phyloP scores from a whole-genome alignment of 2,797 vertebrate species.

The Aratinga solstitialis region DNA sequence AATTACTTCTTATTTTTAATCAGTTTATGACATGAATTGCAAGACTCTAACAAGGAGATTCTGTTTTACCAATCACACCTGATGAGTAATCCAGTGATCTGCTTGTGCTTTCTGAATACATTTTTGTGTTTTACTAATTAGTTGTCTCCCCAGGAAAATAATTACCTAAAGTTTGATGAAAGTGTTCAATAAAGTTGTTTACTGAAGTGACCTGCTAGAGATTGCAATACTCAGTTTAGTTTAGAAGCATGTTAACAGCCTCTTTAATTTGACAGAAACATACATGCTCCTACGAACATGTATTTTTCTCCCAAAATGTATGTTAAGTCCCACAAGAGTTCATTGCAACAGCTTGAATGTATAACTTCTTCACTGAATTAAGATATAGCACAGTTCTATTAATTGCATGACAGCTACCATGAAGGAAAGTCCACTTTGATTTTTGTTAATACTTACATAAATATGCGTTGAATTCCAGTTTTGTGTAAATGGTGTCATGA shows the following conservation, averaged over 20 bases:
- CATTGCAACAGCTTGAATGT: background rate
- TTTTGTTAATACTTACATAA: background rate
- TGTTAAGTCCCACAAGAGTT: background rate
- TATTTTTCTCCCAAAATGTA: background rate
- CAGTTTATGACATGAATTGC: constrained; percentile 45
- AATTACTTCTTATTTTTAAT: constrained; percentile 65
- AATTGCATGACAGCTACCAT: no score
- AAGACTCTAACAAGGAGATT: constrained; percentile 48
- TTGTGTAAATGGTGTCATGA: background rate
- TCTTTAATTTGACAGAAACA: constrained; percentile 2
- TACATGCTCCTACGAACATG: background rate
- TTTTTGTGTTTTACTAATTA: constrained; percentile 53
- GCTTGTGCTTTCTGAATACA: constrained; percentile 19
- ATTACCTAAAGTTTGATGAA: constrained; percentile 49
- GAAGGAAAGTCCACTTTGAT: background rate
- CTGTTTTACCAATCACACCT: constrained; percentile 49
- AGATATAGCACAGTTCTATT: background rate
- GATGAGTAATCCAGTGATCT: constrained; percentile 50
- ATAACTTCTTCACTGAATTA: background rate
- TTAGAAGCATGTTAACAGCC: background rate
- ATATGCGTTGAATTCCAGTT: background rate
- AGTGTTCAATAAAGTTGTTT: constrained; percentile 33
- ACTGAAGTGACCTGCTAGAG: constrained; percentile 33
- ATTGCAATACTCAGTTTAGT: constrained; percentile 14
- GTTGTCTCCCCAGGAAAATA: constrained; percentile 35